phyloP scores from a whole-genome alignment of 2,888 invertebrate species.

The Tetropium fuscum region DNA sequence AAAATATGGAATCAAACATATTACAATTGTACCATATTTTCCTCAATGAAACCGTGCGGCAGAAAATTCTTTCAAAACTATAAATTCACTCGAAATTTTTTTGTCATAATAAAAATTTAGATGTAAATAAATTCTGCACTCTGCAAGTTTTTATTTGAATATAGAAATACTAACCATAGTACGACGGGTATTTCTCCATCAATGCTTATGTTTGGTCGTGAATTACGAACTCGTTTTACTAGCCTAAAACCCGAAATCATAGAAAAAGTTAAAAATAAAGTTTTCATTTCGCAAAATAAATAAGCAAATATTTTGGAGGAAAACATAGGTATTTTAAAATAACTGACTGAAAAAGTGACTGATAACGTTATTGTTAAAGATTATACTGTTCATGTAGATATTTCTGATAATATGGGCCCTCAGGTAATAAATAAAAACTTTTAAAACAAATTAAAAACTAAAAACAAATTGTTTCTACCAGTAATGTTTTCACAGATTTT shows the following conservation, averaged over 20 bases:
- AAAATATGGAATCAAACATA: conserved; percentile 31
- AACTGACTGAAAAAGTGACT: too few relatives aligned
- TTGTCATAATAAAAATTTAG: conserved; percentile 11
- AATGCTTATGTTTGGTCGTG: conserved; percentile 25
- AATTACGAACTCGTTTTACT: conserved; percentile 21
- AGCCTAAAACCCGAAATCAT: not conserved
- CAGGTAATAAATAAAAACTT: too few relatives aligned
- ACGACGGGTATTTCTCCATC: conserved; percentile 26
- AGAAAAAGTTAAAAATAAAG: not conserved
- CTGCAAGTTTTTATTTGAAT: conserved; percentile 33
- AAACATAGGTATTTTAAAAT: not conserved
- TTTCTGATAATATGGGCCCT: too few relatives aligned
- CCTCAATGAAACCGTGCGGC: conserved; percentile 42
- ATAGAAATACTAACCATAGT: conserved; percentile 26
- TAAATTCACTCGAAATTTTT: conserved; percentile 29
- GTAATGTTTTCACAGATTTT: too few relatives aligned
- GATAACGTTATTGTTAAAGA: too few relatives aligned
- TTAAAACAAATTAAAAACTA: too few relatives aligned
- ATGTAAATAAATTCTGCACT: conserved; percentile 16
- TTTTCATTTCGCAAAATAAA: conserved; percentile 1
- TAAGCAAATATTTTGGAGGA: conserved; percentile 17
- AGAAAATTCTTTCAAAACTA: conserved; percentile 30
- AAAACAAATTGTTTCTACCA: too few relatives aligned
- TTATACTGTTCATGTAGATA: too few relatives aligned
- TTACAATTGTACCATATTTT: conserved; percentile 28